Evolutionary conservation across 2,888 invertebrate genomes (phyloP).

Genomic region (Microplitis manilae): DNA sequence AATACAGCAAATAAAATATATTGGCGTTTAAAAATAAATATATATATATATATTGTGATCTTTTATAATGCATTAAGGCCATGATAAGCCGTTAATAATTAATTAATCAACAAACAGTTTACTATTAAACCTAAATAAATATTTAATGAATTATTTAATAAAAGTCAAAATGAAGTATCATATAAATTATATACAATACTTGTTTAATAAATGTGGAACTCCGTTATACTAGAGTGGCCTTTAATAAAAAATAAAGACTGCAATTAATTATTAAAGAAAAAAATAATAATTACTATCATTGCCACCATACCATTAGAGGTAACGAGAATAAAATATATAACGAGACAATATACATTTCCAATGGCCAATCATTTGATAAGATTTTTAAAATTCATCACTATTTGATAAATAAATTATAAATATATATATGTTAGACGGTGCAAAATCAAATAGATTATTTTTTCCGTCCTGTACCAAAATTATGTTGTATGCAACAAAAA

Average conservation of each 20-base stretch:
- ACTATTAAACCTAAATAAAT: slow-evolving; percentile 5
- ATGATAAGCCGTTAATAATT: slow-evolving; percentile 39
- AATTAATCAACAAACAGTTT: slow-evolving; percentile 18
- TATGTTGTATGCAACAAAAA: too few relatives aligned
- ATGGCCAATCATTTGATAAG: slow-evolving; percentile 10
- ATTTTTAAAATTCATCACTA: background rate
- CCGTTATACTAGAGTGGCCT: slow-evolving; percentile 62
- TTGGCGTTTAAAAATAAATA: slow-evolving; percentile 47
- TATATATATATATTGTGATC: slow-evolving; percentile 47
- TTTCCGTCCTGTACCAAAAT: too few relatives aligned
- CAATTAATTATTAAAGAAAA: slow-evolving; percentile 57
- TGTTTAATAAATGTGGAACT: slow-evolving; percentile 29
- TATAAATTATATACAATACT: slow-evolving; percentile 35
- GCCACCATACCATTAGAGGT: slow-evolving; percentile 23
- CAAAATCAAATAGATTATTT: too few relatives aligned
- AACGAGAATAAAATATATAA: slow-evolving; percentile 32
- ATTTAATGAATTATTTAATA: slow-evolving; percentile 10
- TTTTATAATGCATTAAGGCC: slow-evolving; percentile 50
- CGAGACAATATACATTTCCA: slow-evolving; percentile 50
- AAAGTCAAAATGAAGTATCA: slow-evolving; percentile 19
- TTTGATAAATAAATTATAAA: background rate
- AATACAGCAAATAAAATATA: slow-evolving; percentile 13
- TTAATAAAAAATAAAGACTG: slow-evolving; percentile 63
- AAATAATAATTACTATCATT: slow-evolving; percentile 41
- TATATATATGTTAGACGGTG: background rate